Base-by-base conservation (phyloP, 2,888 invertebrate genomes). In the Uropetala carovei region DNA sequence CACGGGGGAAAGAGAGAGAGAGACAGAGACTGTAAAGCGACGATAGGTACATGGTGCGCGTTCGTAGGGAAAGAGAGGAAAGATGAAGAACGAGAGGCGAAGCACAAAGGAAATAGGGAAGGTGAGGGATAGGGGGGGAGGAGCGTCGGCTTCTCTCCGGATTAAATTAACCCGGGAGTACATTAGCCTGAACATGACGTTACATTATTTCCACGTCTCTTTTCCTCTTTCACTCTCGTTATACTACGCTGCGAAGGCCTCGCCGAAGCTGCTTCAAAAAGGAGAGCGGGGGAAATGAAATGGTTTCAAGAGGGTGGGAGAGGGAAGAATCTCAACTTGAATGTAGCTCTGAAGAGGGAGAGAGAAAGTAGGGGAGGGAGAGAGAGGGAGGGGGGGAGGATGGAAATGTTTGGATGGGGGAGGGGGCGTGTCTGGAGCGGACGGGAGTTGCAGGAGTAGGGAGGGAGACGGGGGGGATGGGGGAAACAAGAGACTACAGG, bases 121-220 rank as follows among this genome's bases (percentile, higher is more conserved):
- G n/a, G n/a, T 4, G 22, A 13, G 58, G 22, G 11, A 18, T 56
- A 5, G 58, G 14, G 7, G 9, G 57, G 57, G 22, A 57, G 9
- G 57, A 18, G 22, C 22, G 56, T 9, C 56, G 16, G 10, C n/a
- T 83, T 83, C 43, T 56, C 11, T 59, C 11, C 22, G 27, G 27
- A 75, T 75, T 27, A 11, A 75, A 75, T 85, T 58, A 57, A 14
- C n/a, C 85, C 58, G 7, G n/a, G 57, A 22, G 58, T 85, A 85
- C 58, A 85, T 85, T 58, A 85, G 58, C n/a, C 57, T 57, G 58
- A 56, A 58, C 56, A 85, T 85, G 58, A 85, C 58, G 85, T 85
- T 85, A 58, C 56, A 85, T 57, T 18, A 58, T 57, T 85, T 85
- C 22, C 57, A 10, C 57, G 22, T 22, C 57, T 85, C 10, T 58